Evolutionary conservation across 2,113 vertebrate genomes (phyloP).

Genomic region (Spea multiplicata): DNA sequence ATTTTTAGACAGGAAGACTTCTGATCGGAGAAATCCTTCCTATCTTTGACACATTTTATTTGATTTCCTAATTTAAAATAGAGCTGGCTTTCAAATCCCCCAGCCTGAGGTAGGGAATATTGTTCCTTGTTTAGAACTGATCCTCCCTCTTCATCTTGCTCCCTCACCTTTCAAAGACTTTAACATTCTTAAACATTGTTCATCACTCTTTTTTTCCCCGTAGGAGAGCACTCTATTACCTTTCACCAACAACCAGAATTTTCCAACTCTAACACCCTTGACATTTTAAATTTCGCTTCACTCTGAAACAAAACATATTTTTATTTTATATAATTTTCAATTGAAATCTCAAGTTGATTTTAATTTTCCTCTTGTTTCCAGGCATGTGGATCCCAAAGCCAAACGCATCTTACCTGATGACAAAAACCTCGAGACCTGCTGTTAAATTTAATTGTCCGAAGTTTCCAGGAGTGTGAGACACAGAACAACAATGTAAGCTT

Average conservation of each 20-base stretch:
- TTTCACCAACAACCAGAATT: slow-evolving; percentile 67
- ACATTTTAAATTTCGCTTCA: slow-evolving; percentile 67
- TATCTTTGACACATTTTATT: no score
- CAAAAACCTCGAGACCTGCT: slow-evolving; percentile 96
- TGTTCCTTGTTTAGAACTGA: neutral
- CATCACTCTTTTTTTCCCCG: slow-evolving; percentile 64
- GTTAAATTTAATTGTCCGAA: slow-evolving; percentile 98
- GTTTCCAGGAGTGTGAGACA: slow-evolving; percentile 94
- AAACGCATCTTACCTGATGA: slow-evolving; percentile 97
- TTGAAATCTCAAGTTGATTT: no score
- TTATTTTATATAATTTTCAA: no score
- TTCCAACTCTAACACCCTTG: slow-evolving; percentile 74
- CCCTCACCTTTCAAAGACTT: neutral
- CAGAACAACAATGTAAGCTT: slow-evolving; percentile 96
- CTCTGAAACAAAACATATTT: slow-evolving; percentile 64
- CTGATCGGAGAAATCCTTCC: no score
- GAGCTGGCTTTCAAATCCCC: no score
- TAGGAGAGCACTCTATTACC: slow-evolving; percentile 73
- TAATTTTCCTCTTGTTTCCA: slow-evolving; percentile 52
- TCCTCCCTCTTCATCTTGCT: neutral
- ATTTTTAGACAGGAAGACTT: no score
- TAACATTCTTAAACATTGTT: slow-evolving; percentile 39
- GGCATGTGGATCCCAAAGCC: slow-evolving; percentile 98
- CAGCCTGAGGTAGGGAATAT: no score
- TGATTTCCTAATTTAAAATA: no score